Evolutionary conservation across 2,797 vertebrate genomes (phyloP).

Genomic region (Enteromius mattozi): DNA sequence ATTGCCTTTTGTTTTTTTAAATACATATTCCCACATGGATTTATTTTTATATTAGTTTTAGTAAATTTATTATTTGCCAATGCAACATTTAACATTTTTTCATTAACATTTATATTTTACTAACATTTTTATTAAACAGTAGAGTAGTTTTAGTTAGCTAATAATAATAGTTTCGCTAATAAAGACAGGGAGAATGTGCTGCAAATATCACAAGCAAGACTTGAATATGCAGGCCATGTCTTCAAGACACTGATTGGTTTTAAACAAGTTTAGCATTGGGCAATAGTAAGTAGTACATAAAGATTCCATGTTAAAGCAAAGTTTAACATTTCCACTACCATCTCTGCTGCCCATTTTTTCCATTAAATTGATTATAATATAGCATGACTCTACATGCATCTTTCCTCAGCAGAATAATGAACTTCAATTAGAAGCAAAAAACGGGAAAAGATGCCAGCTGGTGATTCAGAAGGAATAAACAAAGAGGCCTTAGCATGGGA

Average conservation of each 20-base stretch:
- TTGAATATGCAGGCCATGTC: not conserved
- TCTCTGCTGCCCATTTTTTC: not conserved
- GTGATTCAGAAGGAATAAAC: not conserved
- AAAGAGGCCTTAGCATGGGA: not conserved
- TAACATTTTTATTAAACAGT: not conserved
- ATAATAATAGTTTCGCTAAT: not conserved
- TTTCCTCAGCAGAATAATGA: not conserved
- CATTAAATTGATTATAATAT: not conserved
- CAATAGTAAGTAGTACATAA: not conserved
- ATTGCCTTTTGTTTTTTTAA: not conserved
- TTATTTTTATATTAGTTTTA: not conserved
- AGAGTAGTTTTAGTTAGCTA: not conserved
- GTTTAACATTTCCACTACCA: not conserved
- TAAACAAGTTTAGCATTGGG: not conserved
- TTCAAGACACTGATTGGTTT: not conserved
- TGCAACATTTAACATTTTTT: not conserved
- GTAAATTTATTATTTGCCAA: not conserved
- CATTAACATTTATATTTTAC: not conserved
- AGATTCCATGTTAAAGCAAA: not conserved
- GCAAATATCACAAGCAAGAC: not conserved
- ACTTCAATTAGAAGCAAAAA: slow-evolving; percentile 18
- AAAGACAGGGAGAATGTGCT: not conserved
- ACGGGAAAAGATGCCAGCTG: not conserved
- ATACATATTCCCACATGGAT: not conserved
- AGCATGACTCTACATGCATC: not conserved